A percentile compares a stretch with the other conserved stretches of the same genome.
Evolutionary conservation across 2,797 vertebrate genomes (phyloP).

Genomic region (Rhabdomys pumilio): DNA sequence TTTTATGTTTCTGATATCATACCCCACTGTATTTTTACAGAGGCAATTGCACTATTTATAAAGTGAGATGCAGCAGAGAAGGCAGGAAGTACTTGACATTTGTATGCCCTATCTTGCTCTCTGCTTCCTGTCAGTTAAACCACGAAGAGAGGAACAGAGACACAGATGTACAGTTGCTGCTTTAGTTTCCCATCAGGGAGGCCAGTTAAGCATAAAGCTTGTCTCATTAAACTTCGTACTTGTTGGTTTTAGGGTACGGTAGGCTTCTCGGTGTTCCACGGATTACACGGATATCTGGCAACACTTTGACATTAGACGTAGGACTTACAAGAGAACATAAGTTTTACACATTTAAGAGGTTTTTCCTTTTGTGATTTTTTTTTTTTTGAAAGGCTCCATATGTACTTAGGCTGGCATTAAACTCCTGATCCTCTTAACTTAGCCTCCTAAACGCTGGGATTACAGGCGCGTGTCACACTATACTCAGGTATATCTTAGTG

Average conservation of each 20-base stretch:
- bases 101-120: slow-evolving; percentile 82
- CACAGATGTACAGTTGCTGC: slow-evolving; percentile 88
- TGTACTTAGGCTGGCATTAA: not conserved
- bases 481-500: not conserved
- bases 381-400: not conserved
- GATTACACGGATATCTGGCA: not conserved
- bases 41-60: slow-evolving; percentile 72
- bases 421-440: not conserved
- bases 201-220: slow-evolving; percentile 69
- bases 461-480: not conserved
- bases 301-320: slow-evolving; percentile 12
- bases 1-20: slow-evolving; percentile 45
- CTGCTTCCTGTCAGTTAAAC: slow-evolving; percentile 93
- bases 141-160: slow-evolving; percentile 88
- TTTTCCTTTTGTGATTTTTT: slow-evolving; percentile 60
- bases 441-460: not conserved
- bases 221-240: slow-evolving; percentile 69
- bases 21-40: slow-evolving; percentile 63
- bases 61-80: slow-evolving; percentile 76
- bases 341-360: slow-evolving; percentile 43
- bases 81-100: slow-evolving; percentile 87
- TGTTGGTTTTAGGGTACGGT: slow-evolving; percentile 45
- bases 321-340: slow-evolving; percentile 35
- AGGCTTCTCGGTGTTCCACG: slow-evolving; percentile 44
- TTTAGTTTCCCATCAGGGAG: slow-evolving; percentile 61